Evolutionary conservation across 2,113 vertebrate species (phyloP).

Genomic region (Cyprinodon brontotheroides): DNA sequence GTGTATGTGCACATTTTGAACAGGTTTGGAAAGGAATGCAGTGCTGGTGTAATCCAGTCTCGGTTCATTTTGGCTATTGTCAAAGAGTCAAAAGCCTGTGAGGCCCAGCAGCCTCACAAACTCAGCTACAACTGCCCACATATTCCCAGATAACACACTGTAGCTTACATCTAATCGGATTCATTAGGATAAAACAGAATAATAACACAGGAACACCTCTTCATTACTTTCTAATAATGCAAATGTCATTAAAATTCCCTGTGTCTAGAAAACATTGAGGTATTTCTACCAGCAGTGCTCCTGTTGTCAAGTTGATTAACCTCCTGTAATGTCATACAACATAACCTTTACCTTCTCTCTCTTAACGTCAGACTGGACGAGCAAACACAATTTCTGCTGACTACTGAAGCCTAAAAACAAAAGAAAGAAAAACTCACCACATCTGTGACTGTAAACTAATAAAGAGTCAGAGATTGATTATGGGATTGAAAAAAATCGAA

Average conservation of each 20-base stretch:
- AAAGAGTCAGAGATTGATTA: not conserved
- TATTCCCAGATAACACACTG: slow-evolving; percentile 33
- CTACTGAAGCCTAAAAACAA: not conserved
- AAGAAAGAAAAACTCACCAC: not conserved
- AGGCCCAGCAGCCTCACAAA: slow-evolving; percentile 44
- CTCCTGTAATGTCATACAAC: slow-evolving; percentile 16
- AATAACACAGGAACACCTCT: not conserved
- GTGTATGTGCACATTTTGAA: slow-evolving; percentile 45
- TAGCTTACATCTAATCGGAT: slow-evolving; percentile 6
- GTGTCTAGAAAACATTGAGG: not conserved
- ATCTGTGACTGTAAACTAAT: not conserved
- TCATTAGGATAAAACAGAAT: not conserved
- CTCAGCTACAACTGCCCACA: slow-evolving; percentile 49
- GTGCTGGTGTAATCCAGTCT: slow-evolving; percentile 72
- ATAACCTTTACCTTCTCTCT: slow-evolving; percentile 50
- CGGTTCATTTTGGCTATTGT: slow-evolving; percentile 67
- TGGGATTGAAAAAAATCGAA: not conserved
- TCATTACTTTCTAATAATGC: not conserved
- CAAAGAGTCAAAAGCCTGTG: slow-evolving; percentile 62
- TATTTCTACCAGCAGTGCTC: not conserved
- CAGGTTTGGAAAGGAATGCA: slow-evolving; percentile 77
- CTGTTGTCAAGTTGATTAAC: slow-evolving; percentile 17
- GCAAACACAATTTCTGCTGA: slow-evolving; percentile 40
- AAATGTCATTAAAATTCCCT: not conserved
- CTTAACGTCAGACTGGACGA: slow-evolving; percentile 33